phyloP scores from a whole-genome alignment of 2,888 invertebrate species.

The Acanthosepion esculentum region DNA sequence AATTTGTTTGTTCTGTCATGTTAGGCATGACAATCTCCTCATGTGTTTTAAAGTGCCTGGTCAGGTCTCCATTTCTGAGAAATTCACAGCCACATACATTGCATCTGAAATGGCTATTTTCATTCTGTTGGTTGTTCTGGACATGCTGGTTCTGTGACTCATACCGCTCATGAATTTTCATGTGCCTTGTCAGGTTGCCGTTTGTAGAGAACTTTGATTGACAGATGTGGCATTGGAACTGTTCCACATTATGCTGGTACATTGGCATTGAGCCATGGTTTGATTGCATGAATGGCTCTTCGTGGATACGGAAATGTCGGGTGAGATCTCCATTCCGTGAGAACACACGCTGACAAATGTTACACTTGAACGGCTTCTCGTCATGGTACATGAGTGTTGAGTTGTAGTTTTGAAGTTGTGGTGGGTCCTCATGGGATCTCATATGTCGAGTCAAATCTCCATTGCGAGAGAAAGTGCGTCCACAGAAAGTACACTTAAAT shows the following conservation, averaged over 20 bases:
- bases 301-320: slow-evolving; percentile 42
- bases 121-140: background rate
- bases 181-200: slow-evolving; percentile 41
- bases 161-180: slow-evolving; percentile 35
- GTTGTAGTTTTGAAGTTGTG: slow-evolving; percentile 21
- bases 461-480: slow-evolving; percentile 35
- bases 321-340: slow-evolving; percentile 44
- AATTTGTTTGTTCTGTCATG: background rate
- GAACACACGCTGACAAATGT: slow-evolving; percentile 44
- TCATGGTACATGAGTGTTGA: slow-evolving; percentile 16
- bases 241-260: background rate
- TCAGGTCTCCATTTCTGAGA: slow-evolving; percentile 36
- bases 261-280: background rate
- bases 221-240: slow-evolving; percentile 41
- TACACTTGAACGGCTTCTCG: slow-evolving; percentile 45
- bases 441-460: slow-evolving; percentile 43
- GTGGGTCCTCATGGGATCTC: slow-evolving; percentile 35
- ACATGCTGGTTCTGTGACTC: background rate
- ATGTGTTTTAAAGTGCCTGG: slow-evolving; percentile 25
- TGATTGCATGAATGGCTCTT: slow-evolving; percentile 25
- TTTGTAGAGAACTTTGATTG: slow-evolving; percentile 40
- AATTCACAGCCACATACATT: slow-evolving; percentile 39
- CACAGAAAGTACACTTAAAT: slow-evolving; percentile 38
- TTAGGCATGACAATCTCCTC: background rate
- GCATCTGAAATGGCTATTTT: slow-evolving; percentile 25